Conservation (phyloP, 2,888 invertebrate genomes). For the Yponomeuta plumbellus region DNA sequence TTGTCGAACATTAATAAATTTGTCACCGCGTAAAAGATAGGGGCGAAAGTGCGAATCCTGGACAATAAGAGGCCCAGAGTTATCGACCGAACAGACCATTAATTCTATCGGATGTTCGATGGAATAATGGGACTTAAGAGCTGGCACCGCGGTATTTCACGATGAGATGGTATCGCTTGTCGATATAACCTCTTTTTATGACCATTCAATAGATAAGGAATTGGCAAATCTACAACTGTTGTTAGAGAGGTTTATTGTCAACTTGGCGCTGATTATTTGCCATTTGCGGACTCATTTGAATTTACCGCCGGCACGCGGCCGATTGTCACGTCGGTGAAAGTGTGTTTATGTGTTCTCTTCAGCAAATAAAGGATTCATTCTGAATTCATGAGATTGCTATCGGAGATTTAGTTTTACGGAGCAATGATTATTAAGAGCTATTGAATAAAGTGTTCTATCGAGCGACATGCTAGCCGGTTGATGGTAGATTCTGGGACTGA, state of each 20-base stretch:
- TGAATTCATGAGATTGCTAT: slow-evolving; percentile 1
- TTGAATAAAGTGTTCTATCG: background rate
- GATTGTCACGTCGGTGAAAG: slow-evolving; percentile 8
- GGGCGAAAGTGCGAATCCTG: slow-evolving; percentile 61
- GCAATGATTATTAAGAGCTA: background rate
- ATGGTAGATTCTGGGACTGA: background rate
- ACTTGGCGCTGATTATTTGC: slow-evolving; percentile 14
- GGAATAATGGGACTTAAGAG: slow-evolving; percentile 50
- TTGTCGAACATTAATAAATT: slow-evolving; percentile 71
- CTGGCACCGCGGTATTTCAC: slow-evolving; percentile 56
- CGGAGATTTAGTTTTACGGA: background rate
- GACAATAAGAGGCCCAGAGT: slow-evolving; percentile 70
- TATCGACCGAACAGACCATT: slow-evolving; percentile 66
- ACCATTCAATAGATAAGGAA: slow-evolving; percentile 57
- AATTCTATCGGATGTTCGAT: slow-evolving; percentile 58
- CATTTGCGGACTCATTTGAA: slow-evolving; percentile 1
- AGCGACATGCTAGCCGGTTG: background rate
- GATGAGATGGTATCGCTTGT: slow-evolving; percentile 65
- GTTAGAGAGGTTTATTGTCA: slow-evolving; percentile 21
- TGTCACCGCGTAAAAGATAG: slow-evolving; percentile 69
- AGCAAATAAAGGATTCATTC: slow-evolving; percentile 6
- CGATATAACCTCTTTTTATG: slow-evolving; percentile 67
- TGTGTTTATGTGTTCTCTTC: slow-evolving; percentile 5
- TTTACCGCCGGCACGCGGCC: slow-evolving; percentile 1
- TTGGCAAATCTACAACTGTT: slow-evolving; percentile 41